Base-by-base conservation (phyloP, 2,888 invertebrate species). In the Eilema griseolum region DNA sequence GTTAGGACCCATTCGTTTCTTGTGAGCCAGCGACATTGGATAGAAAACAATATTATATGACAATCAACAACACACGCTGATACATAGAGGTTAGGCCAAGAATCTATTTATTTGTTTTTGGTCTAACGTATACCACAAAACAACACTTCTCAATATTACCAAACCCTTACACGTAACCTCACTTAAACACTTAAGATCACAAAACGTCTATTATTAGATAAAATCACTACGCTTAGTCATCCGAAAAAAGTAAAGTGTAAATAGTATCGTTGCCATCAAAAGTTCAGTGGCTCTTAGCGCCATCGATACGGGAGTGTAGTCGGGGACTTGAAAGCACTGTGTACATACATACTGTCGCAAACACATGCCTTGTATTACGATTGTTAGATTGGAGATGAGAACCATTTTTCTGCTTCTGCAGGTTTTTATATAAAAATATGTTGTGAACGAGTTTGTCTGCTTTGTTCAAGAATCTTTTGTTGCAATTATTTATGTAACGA, bases 261-360 rank as follows among this genome's bases (percentile, higher is more conserved):
- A 90, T 73, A 82, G 77, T 75, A 74, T 80, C 77, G 78, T 85
- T 81, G 77, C 83, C 82, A 86, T 87, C 86, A 87, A 86, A 86
- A 84, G 85, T 86, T 86, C 85, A 87, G 85, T 81, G 76, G 86
- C 86, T 87, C 84, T 90, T 83, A 82, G 78, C 74, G 82, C 77
- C 79, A 84, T 79, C 79, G 77, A 80, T 82, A 79, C 75, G 75
- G 76, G 78, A 81, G 76, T 78, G 80, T 79, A 80, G 80, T 75
- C 77, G 75, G 76, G 73, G 71, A 79, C 77, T 80, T 76, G 77
- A 78, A 78, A 83, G 75, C 80, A 70, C 75, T 80, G 73, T 79
- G 76, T 77, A 80, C 73, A 73, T 79, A 78, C 70, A 80, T 75
- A 79, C 76, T 75, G 66, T 77, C 69, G 72, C 8, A 14, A 10